A percentile compares a stretch with the other conserved stretches of the same genome.
phyloP scores from a whole-genome alignment of 2,888 invertebrate species.

The Hypolimnas misippus region DNA sequence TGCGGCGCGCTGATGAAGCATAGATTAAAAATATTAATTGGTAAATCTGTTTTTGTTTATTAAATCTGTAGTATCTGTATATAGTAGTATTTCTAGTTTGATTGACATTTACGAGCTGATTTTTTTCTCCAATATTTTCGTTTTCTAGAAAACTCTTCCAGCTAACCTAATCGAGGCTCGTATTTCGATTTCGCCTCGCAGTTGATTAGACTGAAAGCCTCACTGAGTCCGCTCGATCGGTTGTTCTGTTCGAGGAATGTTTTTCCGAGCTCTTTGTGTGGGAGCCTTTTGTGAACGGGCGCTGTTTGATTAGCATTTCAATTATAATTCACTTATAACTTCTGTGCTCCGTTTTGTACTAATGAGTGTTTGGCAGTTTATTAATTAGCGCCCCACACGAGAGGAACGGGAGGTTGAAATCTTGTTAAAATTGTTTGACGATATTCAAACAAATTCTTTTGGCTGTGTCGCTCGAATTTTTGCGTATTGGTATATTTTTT shows the following conservation, averaged over 20 bases:
- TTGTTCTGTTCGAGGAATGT: neutral
- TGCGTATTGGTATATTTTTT: too few species aligned
- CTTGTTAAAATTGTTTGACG: neutral
- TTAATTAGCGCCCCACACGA: neutral
- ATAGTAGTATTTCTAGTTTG: neutral
- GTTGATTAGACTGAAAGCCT: constrained; percentile 2
- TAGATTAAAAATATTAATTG: too few species aligned
- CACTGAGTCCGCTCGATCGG: neutral
- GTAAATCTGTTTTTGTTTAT: too few species aligned
- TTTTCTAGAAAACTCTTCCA: neutral
- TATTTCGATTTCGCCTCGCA: neutral
- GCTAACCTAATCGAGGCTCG: neutral
- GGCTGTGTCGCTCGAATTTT: neutral
- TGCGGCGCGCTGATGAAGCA: too few species aligned
- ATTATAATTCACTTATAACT: constrained; percentile 5
- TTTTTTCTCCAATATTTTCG: neutral
- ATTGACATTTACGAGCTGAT: neutral
- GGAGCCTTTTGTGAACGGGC: neutral
- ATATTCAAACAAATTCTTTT: neutral
- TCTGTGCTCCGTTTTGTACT: neutral
- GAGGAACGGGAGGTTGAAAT: neutral
- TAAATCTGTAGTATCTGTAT: too few species aligned
- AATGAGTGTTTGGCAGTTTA: neutral
- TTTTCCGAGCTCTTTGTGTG: neutral
- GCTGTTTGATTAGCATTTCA: constrained; percentile 4